Evolutionary conservation across 2,888 invertebrate genomes (phyloP).

Genomic region (Cataglyphis livida): DNA sequence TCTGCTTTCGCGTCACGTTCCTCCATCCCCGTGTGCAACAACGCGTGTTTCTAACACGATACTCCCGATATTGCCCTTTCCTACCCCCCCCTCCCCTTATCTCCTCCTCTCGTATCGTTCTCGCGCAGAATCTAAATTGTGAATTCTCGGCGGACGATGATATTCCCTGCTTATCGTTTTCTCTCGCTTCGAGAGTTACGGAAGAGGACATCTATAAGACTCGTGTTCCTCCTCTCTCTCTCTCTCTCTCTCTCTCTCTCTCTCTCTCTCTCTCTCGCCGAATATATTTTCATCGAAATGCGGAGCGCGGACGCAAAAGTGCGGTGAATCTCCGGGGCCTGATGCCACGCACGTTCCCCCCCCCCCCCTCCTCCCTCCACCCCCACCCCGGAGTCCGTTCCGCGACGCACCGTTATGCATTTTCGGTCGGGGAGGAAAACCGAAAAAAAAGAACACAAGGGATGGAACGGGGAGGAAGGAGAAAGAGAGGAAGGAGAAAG

Average conservation of each 20-base stretch:
- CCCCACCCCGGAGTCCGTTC: constrained; percentile 45
- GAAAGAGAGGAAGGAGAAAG: constrained; percentile 28
- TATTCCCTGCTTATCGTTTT: constrained; percentile 49
- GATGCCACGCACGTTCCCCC: constrained; percentile 75
- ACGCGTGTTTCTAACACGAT: constrained; percentile 44
- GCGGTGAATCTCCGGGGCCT: constrained; percentile 44
- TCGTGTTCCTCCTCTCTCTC: background rate
- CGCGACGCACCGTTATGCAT: constrained; percentile 74
- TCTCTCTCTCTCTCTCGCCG: background rate
- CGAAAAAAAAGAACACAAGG: constrained; percentile 13
- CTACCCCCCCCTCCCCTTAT: background rate
- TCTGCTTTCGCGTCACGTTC: constrained; percentile 80
- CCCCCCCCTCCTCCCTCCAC: no score
- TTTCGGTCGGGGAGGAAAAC: constrained; percentile 61
- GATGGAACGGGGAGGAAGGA: background rate
- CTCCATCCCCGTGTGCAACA: constrained; percentile 66
- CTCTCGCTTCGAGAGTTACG: constrained; percentile 12
- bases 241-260: no score
- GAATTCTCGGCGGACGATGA: constrained; percentile 57
- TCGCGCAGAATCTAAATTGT: constrained; percentile 62
- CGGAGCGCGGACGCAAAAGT: constrained; percentile 39
- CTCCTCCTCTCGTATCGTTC: background rate
- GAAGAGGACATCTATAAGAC: background rate
- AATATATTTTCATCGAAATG: constrained; percentile 31
- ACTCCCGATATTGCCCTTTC: constrained; percentile 54